phyloP scores from a whole-genome alignment of 1,140 invertebrate genomes.

The honey bee (Apis mellifera) region Amel_HAv3.1 CM009932.2:8100501-8101000 shows the following conservation, averaged over 20 bases:
- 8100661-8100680: conserved; percentile 7
- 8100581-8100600: conserved; percentile 76
- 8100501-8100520: conserved; percentile 70
- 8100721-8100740: conserved; percentile 6
- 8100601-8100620: conserved; percentile 48
- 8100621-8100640: conserved; percentile 54
- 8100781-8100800: background rate
- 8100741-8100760: conserved; percentile 1
- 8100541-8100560: conserved; percentile 24
- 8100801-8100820: conserved; percentile 17
- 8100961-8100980: conserved; percentile 44
- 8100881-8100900: conserved; percentile 40
- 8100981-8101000: conserved; percentile 25
- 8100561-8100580: conserved; percentile 66
- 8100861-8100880: conserved; percentile 37
- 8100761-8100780: background rate
- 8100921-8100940: conserved; percentile 1
- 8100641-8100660: conserved; percentile 17
- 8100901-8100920: conserved; percentile 32
- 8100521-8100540: conserved; percentile 68
- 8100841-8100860: background rate
- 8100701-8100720: background rate
- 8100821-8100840: background rate
- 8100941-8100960: conserved; percentile 49
- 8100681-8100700: background rate